Base-by-base conservation (phyloP, 2,113 vertebrate species). In the Podiceps cristatus region DNA sequence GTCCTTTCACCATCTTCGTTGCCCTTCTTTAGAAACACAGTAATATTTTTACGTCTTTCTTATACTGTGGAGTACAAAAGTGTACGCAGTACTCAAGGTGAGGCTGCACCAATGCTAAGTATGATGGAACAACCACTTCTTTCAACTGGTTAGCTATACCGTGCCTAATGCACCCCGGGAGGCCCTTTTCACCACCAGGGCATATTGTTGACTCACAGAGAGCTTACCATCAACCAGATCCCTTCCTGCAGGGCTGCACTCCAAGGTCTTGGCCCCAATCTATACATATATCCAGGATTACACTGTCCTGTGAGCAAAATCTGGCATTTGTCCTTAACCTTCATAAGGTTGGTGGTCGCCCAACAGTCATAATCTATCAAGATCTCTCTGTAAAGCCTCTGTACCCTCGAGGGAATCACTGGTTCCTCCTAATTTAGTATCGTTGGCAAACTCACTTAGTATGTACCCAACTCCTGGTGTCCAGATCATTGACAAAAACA, bases 1-100 rank as follows among this genome's bases (percentile, higher is more conserved):
- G 55, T 18, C 29, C 20, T 50, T 86, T 13, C 40, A 86, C 27
- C 31, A 66, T 5, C 40, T 87, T 66, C 11, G 3, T 4, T 27
- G 33, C 5, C 5, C 13, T 71, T 49, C 55, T 66, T 71, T 25
- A 93, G 47, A 45, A 15, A 45, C 5, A 18, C 1, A 59, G 25
- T 25, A 78, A 0, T 33, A 64, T 42, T 42, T 42, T 42, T 42
- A 42, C 42, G 11, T 35, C 9, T 14, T 75, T 18, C 40, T 78
- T 50, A 60, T 18, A 55, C 0, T 47, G 13, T n/a, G 56, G 6
- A 67, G 42, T 13, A 29, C 33, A 71, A 24, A 79, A 90, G 17
- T 9, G 5, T 20, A 28, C 13, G 59, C 3, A 45, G 56, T 45
- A 55, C 35, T 69, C 0, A 0, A 60, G 45, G 18, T 7, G 13